These are phyloP conservation scores for Grammomys surdaster DNA, from an alignment of 2,113 vertebrate species.

Conservation along the genomic window DNA sequence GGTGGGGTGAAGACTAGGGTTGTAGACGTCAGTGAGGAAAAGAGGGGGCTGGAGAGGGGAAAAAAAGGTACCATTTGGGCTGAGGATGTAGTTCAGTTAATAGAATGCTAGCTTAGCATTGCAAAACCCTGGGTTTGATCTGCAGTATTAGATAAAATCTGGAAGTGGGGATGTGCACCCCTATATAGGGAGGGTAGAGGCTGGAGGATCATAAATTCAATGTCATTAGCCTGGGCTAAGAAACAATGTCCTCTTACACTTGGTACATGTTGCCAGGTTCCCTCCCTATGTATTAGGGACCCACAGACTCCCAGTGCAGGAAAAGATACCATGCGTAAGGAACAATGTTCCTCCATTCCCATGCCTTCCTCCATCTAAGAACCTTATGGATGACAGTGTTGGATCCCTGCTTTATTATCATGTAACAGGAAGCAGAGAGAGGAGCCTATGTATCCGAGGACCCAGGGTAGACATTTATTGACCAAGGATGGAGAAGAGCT, in stretches of 20 bases:
- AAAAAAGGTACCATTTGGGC: background rate
- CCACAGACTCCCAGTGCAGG: fast-evolving
- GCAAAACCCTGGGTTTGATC: background rate
- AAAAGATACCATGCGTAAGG: fast-evolving
- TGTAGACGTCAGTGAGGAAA: background rate
- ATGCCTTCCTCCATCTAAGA: background rate
- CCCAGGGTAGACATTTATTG: background rate
- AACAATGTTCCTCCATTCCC: background rate
- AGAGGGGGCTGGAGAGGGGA: background rate
- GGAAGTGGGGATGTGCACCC: background rate
- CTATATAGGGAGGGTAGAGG: background rate
- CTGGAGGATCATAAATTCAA: background rate
- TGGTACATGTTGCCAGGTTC: background rate
- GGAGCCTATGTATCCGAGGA: background rate
- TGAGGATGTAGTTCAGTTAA: background rate
- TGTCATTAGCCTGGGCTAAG: too few relatives aligned
- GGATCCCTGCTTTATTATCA: background rate
- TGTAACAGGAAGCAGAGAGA: background rate
- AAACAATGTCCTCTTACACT: background rate
- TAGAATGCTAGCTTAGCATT: background rate
- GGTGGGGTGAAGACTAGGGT: background rate
- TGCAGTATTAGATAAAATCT: background rate
- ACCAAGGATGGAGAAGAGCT: background rate
- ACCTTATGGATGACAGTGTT: background rate
- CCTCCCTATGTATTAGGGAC: background rate